Evolutionary conservation across 2,888 invertebrate species (phyloP), one percentile per base, ranked within the genome.

Genomic region (Corythucha ciliata): DNA sequence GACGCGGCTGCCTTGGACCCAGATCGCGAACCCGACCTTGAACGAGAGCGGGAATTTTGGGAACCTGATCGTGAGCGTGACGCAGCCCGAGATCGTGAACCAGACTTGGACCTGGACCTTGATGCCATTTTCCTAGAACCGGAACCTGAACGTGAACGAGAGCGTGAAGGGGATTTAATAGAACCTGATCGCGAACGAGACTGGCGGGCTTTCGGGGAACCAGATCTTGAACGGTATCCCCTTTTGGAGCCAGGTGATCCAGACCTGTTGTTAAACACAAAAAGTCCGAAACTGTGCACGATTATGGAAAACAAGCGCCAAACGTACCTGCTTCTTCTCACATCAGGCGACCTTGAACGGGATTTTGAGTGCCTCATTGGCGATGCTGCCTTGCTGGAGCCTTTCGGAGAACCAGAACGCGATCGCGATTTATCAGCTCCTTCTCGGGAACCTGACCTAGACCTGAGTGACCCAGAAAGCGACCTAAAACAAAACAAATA

Each of bases 401-500:
- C n/a, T 21, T 63, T 33, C 7, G 33, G 33, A 58, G 53, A 48
- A 26, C 57, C 34, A 18, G 59, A 57, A 12, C 49, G 20, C 21
- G 62, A 62, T 40, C 57, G 52, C 12, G 61, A 62, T 32, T n/a
- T n/a, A n/a, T n/a, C n/a, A n/a, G n/a, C n/a, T n/a, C n/a, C 64
- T 65, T 14, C 62, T 3, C 53, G 12, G 1, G 57, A 54, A 8
- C 53, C 55, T 3, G 68, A 69, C 46, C 60, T 59, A 10, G 66
- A 64, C 44, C 62, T 55, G 20, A 58, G 60, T 48, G 58, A 52
- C 8, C 63, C 33, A n/a, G n/a, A n/a, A n/a, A n/a, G n/a, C n/a
- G n/a, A n/a, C n/a, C n/a, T n/a, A n/a, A n/a, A n/a, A n/a, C n/a
- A n/a, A n/a, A n/a, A n/a, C n/a, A n/a, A n/a, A n/a, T n/a, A n/a